These are phyloP conservation scores for Cosmia trapezina DNA, from an alignment of 2,888 invertebrate species.

Conservation along the genomic window DNA sequence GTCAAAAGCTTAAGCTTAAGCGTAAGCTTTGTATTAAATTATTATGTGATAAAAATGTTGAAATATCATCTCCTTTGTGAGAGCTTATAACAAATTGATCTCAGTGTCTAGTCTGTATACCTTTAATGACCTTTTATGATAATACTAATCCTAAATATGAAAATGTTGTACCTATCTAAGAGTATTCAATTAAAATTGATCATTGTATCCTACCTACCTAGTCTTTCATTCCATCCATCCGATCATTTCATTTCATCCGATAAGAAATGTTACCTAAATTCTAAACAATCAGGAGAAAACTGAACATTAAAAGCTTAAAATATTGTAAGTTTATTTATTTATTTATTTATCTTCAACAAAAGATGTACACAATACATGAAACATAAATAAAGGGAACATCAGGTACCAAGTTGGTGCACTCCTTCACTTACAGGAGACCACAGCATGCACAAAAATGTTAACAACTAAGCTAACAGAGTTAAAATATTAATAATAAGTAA, in stretches of 20 bases:
- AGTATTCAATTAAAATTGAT: slow-evolving; percentile 43
- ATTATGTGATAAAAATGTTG: slow-evolving; percentile 49
- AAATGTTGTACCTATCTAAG: slow-evolving; percentile 36
- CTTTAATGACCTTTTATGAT: slow-evolving; percentile 10
- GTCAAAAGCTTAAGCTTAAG: no score
- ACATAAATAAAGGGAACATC: no score
- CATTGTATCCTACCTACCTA: not conserved
- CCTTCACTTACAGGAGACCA: no score
- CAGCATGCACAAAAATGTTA: no score
- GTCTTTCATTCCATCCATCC: no score
- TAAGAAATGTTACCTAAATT: not conserved
- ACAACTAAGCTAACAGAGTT: no score
- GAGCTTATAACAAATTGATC: slow-evolving; percentile 49
- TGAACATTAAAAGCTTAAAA: not conserved
- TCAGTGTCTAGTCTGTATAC: slow-evolving; percentile 53
- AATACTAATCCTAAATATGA: slow-evolving; percentile 19
- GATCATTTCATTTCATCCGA: no score
- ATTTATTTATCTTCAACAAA: no score
- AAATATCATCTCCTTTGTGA: slow-evolving; percentile 18
- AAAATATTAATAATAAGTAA: no score
- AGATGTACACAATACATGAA: no score
- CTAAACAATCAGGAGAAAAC: not conserved
- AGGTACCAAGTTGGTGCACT: no score
- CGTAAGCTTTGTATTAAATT: slow-evolving; percentile 26
- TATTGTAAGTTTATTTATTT: not conserved